Evolutionary conservation across 2,888 invertebrate genomes (phyloP).

Genomic region (Apamea epomidion): DNA sequence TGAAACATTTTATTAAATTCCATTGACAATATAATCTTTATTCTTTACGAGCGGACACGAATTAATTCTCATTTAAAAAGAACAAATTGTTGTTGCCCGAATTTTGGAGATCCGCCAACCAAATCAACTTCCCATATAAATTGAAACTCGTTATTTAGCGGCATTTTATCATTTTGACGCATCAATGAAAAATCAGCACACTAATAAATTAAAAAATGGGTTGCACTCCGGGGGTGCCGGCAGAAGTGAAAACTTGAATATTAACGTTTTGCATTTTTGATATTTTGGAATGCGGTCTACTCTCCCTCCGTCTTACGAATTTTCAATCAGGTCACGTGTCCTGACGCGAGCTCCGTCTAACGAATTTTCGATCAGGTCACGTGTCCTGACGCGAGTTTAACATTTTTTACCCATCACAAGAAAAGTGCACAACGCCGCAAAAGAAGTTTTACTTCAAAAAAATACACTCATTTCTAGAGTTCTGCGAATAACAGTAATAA

Average conservation of each 20-base stretch:
- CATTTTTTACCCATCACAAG: too few relatives aligned
- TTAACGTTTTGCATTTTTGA: too few relatives aligned
- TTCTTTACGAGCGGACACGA: conserved; percentile 32
- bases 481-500: conserved; percentile 11
- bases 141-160: conserved; percentile 62
- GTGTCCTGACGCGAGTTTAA: too few relatives aligned
- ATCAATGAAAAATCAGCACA: conserved; percentile 14
- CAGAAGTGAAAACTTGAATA: too few relatives aligned
- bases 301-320: too few relatives aligned
- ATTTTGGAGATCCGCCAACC: conserved; percentile 68
- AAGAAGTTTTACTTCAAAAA: too few relatives aligned
- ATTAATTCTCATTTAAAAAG: conserved; percentile 60
- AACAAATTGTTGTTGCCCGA: conserved; percentile 53
- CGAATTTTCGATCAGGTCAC: too few relatives aligned
- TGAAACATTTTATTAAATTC: conserved; percentile 1
- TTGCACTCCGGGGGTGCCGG: too few relatives aligned
- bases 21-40: conserved; percentile 31
- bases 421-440: too few relatives aligned
- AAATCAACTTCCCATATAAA: conserved; percentile 64
- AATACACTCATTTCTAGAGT: conserved; percentile 10
- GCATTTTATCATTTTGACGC: conserved; percentile 33
- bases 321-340: too few relatives aligned
- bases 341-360: too few relatives aligned
- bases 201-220: conserved; percentile 37
- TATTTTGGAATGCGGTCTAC: too few relatives aligned